A percentile compares a stretch with the other conserved stretches of the same genome.
phyloP scores from a whole-genome alignment of 1,140 invertebrate genomes.

The Ganaspis sp. region DNA sequence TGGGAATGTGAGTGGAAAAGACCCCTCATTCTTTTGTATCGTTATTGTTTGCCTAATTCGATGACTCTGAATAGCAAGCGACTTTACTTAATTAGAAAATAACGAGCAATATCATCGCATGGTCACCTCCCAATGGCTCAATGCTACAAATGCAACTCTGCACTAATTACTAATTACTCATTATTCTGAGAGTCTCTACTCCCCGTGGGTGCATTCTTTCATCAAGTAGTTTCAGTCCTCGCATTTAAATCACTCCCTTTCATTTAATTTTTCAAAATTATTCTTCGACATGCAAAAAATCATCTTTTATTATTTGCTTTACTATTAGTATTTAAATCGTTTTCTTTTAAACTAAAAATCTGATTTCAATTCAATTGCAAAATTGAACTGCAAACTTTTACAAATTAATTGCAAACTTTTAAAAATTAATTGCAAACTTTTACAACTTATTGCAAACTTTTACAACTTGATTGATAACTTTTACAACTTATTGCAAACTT shows the following conservation, averaged over 20 bases:
- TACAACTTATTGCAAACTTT: too few relatives aligned
- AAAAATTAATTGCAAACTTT: too few relatives aligned
- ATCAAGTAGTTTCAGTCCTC: not conserved
- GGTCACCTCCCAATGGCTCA: slow-evolving; percentile 10
- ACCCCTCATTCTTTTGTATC: slow-evolving; percentile 6
- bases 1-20: slow-evolving; percentile 2
- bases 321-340: too few relatives aligned
- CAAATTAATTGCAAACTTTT: too few relatives aligned
- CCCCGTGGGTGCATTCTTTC: not conserved
- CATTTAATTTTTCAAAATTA: not conserved
- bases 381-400: too few relatives aligned
- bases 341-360: too few relatives aligned
- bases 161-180: slow-evolving; percentile 26
- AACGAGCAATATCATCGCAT: slow-evolving; percentile 23
- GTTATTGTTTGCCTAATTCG: slow-evolving; percentile 12
- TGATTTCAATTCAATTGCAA: too few relatives aligned
- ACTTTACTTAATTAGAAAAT: slow-evolving; percentile 29
- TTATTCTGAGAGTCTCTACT: not conserved
- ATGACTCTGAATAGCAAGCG: slow-evolving; percentile 4
- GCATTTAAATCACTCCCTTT: not conserved
- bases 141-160: not conserved
- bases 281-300: too few relatives aligned
- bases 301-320: too few relatives aligned
- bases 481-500: too few relatives aligned
- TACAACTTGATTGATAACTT: too few relatives aligned